Percentiles rank a stretch among this genome's conserved stretches.
These are phyloP conservation scores for Patella depressa DNA, from an alignment of 2,888 invertebrate species.

Conservation along the genomic window DNA sequence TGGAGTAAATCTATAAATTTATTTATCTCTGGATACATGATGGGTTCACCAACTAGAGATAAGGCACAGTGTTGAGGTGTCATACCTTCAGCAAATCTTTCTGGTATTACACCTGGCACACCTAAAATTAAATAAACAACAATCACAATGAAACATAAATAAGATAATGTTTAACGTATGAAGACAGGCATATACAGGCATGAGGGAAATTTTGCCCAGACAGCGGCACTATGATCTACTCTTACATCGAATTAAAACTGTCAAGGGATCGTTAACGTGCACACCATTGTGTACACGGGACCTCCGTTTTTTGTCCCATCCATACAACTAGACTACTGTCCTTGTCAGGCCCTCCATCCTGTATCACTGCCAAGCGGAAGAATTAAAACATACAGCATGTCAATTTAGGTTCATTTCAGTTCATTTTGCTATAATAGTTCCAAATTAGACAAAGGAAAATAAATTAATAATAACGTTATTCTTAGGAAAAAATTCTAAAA, in stretches of 20 bases:
- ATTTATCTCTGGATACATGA: conserved; percentile 78
- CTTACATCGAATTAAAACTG: not conserved
- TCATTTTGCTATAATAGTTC: no score
- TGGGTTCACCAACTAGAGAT: conserved; percentile 77
- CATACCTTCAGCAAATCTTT: conserved; percentile 74
- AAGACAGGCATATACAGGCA: no score
- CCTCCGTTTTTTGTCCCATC: not conserved
- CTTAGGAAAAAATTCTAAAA: no score
- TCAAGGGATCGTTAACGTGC: not conserved
- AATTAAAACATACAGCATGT: no score
- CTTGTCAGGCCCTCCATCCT: no score
- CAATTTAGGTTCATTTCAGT: no score
- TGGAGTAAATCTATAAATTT: conserved; percentile 74
- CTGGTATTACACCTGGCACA: conserved; percentile 75
- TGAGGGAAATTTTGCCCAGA: no score
- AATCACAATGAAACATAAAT: not conserved
- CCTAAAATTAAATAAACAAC: conserved; percentile 61
- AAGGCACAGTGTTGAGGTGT: conserved; percentile 75
- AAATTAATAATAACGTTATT: no score
- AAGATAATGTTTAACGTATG: not conserved
- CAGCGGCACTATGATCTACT: no score
- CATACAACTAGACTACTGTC: no score
- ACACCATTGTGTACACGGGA: not conserved
- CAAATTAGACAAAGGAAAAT: no score
- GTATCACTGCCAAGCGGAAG: not conserved